Conservation (phyloP, 53 echinoderm and acorn worm species). For the Pentamera pediparva region DNA sequence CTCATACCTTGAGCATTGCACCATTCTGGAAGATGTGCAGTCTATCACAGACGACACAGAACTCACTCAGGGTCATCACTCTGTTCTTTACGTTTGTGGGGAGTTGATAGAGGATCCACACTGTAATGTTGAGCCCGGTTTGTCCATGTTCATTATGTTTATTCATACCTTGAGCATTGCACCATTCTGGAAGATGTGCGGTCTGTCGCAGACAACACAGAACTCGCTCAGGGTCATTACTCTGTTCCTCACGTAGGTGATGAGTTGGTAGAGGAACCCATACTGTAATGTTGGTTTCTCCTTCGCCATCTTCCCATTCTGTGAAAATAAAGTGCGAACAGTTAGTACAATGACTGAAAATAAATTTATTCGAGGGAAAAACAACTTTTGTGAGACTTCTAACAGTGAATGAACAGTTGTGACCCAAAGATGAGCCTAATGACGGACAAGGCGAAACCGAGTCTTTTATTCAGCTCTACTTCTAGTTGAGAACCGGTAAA, state of each 20-base stretch:
- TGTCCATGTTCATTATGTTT: constrained; percentile 78
- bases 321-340: constrained; percentile 4
- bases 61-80: constrained; percentile 86
- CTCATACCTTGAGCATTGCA: constrained; percentile 91
- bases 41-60: constrained; percentile 98
- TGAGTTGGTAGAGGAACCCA: constrained; percentile 85
- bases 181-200: constrained; percentile 99
- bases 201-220: constrained; percentile 98
- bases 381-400: too few species aligned
- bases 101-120: constrained; percentile 80
- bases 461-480: too few species aligned
- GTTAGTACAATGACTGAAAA: too few species aligned
- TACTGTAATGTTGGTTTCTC: constrained; percentile 64
- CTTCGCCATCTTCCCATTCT: constrained; percentile 93
- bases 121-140: constrained; percentile 57
- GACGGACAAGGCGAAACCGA: too few species aligned
- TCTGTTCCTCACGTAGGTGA: constrained; percentile 66
- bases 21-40: constrained; percentile 99
- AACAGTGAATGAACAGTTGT: too few species aligned
- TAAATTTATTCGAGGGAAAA: too few species aligned
- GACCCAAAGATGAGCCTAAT: too few species aligned
- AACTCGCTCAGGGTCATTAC: constrained; percentile 90
- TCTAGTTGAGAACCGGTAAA: too few species aligned
- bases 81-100: constrained; percentile 69
- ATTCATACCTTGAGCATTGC: constrained; percentile 92